These are phyloP conservation scores for Drosophila helvetica DNA, from an alignment of 2,888 invertebrate species.

Conservation along the genomic window DNA sequence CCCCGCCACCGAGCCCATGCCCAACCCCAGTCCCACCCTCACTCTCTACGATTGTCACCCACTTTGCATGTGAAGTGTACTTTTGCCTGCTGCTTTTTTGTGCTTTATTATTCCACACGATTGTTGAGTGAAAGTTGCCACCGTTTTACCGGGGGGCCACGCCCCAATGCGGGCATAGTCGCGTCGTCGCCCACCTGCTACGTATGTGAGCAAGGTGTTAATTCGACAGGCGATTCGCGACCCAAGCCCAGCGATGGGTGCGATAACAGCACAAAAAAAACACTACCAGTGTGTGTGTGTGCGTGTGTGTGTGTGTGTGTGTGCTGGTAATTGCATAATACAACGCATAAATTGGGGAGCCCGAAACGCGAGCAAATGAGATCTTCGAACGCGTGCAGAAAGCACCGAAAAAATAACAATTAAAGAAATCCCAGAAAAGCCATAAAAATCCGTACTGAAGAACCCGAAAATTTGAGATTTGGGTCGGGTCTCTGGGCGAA, in stretches of 20 bases:
- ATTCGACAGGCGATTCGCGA: constrained; percentile 60
- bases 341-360: constrained; percentile 24
- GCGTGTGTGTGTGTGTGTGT: no score
- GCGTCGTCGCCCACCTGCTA: constrained; percentile 48
- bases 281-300: background rate
- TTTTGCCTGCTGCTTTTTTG: constrained; percentile 41
- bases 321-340: constrained; percentile 35
- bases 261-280: constrained; percentile 29
- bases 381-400: background rate
- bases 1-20: no score
- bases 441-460: constrained; percentile 21
- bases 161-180: constrained; percentile 42
- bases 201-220: constrained; percentile 80
- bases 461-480: constrained; percentile 29
- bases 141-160: constrained; percentile 60
- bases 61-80: constrained; percentile 39
- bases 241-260: constrained; percentile 22
- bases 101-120: constrained; percentile 67
- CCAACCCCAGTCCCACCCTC: background rate
- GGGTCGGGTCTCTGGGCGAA: constrained; percentile 2
- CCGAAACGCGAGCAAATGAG: constrained; percentile 40
- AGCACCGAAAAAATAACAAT: constrained; percentile 7
- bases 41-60: constrained; percentile 33
- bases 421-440: constrained; percentile 41
- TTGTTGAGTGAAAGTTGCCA: constrained; percentile 74